A percentile compares a stretch with the other conserved stretches of the same genome.
phyloP scores from a whole-genome alignment of 2,113 vertebrate genomes.

The Gymnorhina tibicen region DNA sequence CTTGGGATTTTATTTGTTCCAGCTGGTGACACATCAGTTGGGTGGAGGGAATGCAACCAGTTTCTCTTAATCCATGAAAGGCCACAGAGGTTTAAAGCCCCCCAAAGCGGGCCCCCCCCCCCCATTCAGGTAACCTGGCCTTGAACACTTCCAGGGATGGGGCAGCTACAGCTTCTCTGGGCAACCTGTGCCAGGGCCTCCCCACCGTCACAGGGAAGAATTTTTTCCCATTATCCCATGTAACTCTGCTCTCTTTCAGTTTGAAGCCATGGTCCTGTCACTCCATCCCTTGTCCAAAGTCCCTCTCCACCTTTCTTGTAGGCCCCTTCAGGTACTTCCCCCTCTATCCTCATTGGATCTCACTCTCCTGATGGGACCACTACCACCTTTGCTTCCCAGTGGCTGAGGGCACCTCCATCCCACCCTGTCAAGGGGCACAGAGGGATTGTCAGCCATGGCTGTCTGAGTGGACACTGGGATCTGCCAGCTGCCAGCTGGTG shows the following conservation, averaged over 20 bases:
- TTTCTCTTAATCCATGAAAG: neutral
- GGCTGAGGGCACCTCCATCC: neutral
- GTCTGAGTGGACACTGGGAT: accelerated
- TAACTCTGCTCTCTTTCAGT: neutral
- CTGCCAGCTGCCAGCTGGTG: no score
- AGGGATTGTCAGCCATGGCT: accelerated
- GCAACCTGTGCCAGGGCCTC: neutral
- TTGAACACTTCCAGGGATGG: neutral
- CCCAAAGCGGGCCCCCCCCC: accelerated
- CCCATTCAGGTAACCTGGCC: neutral
- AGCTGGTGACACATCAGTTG: neutral
- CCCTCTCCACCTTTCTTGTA: neutral
- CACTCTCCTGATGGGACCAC: neutral
- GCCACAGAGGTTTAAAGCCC: neutral
- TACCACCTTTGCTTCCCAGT: neutral
- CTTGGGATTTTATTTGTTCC: accelerated
- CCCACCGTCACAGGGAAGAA: neutral
- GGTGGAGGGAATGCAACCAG: neutral
- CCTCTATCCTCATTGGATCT: neutral
- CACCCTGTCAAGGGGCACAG: neutral
- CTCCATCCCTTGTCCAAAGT: neutral
- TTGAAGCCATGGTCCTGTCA: neutral
- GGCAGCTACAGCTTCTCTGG: neutral
- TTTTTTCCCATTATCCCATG: neutral
- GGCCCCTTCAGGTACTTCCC: neutral